Evolutionary conservation across 1,140 invertebrate genomes (phyloP).

Genomic region (Drosophila baimaii): DNA sequence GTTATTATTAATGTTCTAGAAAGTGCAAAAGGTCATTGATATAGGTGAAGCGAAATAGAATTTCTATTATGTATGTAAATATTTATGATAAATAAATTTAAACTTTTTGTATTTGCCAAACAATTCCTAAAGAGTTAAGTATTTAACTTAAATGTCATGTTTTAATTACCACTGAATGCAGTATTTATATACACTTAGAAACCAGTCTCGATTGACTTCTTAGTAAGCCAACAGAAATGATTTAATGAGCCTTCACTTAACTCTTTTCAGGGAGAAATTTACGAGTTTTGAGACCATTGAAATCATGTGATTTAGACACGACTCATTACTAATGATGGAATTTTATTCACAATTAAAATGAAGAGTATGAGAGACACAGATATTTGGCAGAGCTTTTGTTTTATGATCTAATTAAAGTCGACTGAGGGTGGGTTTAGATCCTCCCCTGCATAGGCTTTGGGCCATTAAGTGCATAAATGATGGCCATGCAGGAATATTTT

Average conservation of each 20-base stretch:
- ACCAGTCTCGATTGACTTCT: neutral
- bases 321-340: constrained; percentile 16
- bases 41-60: too few species aligned
- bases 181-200: too few species aligned
- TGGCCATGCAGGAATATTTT: constrained; percentile 40
- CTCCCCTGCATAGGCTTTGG: constrained; percentile 17
- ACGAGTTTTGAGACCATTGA: constrained; percentile 1
- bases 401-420: constrained; percentile 61
- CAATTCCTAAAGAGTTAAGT: neutral
- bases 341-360: constrained; percentile 65
- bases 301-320: constrained; percentile 22
- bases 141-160: neutral
- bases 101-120: too few species aligned
- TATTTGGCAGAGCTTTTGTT: constrained; percentile 41
- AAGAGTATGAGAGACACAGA: neutral
- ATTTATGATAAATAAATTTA: too few species aligned
- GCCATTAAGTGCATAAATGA: constrained; percentile 68
- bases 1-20: constrained; percentile 6
- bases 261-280: neutral
- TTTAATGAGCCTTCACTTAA: neutral
- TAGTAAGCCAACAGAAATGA: constrained; percentile 8
- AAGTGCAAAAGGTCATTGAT: too few species aligned
- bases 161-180: neutral
- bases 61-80: too few species aligned
- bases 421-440: constrained; percentile 11